Conservation (phyloP, 2,888 invertebrate species). For the Brachyopa scutellaris region DNA sequence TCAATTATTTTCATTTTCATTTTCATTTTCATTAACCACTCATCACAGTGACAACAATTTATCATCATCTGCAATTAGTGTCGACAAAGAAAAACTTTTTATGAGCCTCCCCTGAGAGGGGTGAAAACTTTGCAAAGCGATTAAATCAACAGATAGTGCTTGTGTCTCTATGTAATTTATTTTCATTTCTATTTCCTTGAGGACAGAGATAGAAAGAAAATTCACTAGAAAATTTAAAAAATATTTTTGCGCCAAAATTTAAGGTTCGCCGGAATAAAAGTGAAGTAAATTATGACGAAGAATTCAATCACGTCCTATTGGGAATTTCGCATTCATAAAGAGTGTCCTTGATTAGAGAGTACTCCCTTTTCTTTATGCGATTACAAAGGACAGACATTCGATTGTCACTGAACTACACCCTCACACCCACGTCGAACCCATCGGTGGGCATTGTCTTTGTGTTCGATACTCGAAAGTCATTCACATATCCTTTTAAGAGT, state of each 20-base stretch:
- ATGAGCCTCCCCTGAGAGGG: neutral
- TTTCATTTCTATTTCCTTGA: neutral
- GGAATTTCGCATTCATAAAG: neutral
- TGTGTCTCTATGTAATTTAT: neutral
- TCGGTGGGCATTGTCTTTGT: neutral
- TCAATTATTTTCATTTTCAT: too few species aligned
- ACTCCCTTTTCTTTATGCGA: too few species aligned
- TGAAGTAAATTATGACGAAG: too few species aligned
- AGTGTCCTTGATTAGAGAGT: slow-evolving; percentile 3
- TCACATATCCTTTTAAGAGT: neutral
- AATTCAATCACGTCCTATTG: slow-evolving; percentile 5
- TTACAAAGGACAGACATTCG: too few species aligned
- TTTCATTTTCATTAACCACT: slow-evolving; percentile 10
- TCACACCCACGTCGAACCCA: neutral
- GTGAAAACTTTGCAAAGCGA: slow-evolving; percentile 9
- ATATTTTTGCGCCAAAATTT: neutral
- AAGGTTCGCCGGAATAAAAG: too few species aligned
- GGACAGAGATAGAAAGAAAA: neutral
- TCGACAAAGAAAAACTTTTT: slow-evolving; percentile 4
- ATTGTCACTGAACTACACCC: neutral
- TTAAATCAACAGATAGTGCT: slow-evolving; percentile 6
- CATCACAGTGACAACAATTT: slow-evolving; percentile 14
- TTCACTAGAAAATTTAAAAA: neutral
- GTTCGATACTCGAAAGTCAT: neutral
- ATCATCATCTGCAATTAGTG: slow-evolving; percentile 20